Base-by-base conservation (phyloP, 2,888 invertebrate genomes). In the Diplazon laetatorius region DNA sequence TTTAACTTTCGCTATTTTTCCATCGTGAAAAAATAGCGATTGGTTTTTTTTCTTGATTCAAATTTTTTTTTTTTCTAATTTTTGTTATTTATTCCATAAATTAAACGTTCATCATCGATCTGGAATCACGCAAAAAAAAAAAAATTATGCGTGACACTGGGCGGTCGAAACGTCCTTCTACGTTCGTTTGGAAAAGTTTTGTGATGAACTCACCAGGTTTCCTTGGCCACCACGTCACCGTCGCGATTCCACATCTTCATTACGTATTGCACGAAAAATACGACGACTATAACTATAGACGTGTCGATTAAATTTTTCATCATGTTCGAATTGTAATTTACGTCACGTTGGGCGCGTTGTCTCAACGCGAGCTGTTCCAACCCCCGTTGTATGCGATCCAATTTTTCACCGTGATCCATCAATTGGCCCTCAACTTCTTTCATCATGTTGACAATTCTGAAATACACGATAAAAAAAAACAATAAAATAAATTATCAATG, bases 301-400 rank as follows among this genome's bases (percentile, higher is more conserved):
- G 87, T 88, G 76, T 91, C 91, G 42, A 88, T 76, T 42, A 89
- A 83, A 78, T 85, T 88, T 71, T 87, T 89, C 35, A 85, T 82
- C 80, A 89, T 84, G 69, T 82, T 87, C 50, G 83, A 82, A 76
- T 84, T 88, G 44, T 85, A 85, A 25, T 82, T 84, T n/a, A 87
- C 84, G 35, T 88, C 89, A 72, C 85, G 86, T 70, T 86, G 86
- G 35, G 84, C 87, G 70, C 89, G 86, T 82, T 90, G 91, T 62
- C 87, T 87, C 55, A 86, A 85, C 57, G 87, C 87, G 72, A 90
- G 83, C 79, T 90, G 90, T 70, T 91, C 91, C 52, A 90, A 75
- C 60, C 89, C 78, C 42, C 88, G 87, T 78, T 91, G 90, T 80
- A 91, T 87, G 73, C 87, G 87, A 83, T 89, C 89, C 46, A 91